Evolutionary conservation across 2,888 invertebrate genomes (phyloP).

Genomic region (Aquatica leii): DNA sequence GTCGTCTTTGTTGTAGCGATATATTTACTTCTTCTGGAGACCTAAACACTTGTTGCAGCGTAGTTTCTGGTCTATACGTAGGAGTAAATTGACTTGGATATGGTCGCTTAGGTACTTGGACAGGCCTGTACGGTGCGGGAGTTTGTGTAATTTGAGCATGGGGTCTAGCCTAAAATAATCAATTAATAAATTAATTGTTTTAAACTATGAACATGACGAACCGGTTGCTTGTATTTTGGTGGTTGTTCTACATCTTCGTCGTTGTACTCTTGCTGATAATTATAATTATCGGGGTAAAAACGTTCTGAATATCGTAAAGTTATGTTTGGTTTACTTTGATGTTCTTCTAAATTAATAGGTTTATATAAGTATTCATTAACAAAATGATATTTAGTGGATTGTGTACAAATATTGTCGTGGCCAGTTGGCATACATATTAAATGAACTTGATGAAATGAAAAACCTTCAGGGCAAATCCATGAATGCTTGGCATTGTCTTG

Average conservation of each 20-base stretch:
- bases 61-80: conserved; percentile 61
- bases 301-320: conserved; percentile 82
- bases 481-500: conserved; percentile 90
- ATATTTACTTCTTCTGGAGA: conserved; percentile 89
- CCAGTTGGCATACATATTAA: conserved; percentile 93
- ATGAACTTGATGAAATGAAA: conserved; percentile 89
- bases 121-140: conserved; percentile 7
- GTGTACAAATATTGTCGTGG: conserved; percentile 87
- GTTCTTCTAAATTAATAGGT: conserved; percentile 85
- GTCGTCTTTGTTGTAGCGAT: conserved; percentile 82
- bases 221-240: conserved; percentile 54
- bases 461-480: conserved; percentile 93
- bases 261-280: conserved; percentile 67
- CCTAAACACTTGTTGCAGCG: conserved; percentile 77
- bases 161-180: neutral
- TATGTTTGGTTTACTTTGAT: conserved; percentile 80
- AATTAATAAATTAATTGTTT: neutral
- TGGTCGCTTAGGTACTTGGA: conserved; percentile 46
- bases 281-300: conserved; percentile 83
- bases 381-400: conserved; percentile 89
- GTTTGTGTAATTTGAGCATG: neutral
- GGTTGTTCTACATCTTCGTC: conserved; percentile 60
- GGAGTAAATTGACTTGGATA: conserved; percentile 52
- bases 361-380: conserved; percentile 93
- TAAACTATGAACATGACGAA: conserved; percentile 38